phyloP scores from a whole-genome alignment of 2,113 vertebrate species.

The Cyprinodon variegatus region DNA sequence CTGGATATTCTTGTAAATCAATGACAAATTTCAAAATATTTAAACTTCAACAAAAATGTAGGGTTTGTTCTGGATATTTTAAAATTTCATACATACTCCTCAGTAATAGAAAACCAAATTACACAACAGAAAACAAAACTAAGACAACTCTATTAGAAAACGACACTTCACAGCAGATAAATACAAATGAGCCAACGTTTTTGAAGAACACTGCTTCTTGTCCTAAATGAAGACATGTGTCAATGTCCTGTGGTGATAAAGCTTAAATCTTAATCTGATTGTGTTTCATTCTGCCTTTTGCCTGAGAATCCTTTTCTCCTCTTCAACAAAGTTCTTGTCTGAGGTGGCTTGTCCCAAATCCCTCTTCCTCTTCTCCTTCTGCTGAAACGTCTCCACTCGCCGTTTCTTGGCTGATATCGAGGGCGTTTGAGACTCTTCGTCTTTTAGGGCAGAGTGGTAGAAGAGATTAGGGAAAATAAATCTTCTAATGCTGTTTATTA shows the following conservation, averaged over 20 bases:
- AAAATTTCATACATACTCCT: neutral
- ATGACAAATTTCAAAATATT: neutral
- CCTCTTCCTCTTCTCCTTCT: conserved; percentile 88
- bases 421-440: conserved; percentile 82
- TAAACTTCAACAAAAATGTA: neutral
- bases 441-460: conserved; percentile 62
- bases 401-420: conserved; percentile 85
- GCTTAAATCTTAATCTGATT: neutral
- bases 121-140: neutral
- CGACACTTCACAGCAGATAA: conserved; percentile 4
- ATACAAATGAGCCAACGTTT: neutral
- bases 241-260: conserved; percentile 16
- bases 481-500: neutral
- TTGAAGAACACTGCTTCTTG: neutral
- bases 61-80: neutral
- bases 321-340: conserved; percentile 84
- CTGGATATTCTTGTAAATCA: neutral
- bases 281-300: conserved; percentile 71
- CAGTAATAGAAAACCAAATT: neutral
- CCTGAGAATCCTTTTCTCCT: conserved; percentile 84
- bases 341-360: conserved; percentile 83
- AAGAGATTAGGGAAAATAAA: neutral
- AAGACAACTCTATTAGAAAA: neutral
- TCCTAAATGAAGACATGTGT: conserved; percentile 16
- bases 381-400: conserved; percentile 86